Evolutionary conservation across 1,140 invertebrate species (phyloP).

Genomic region (Vanessa tameamea): DNA sequence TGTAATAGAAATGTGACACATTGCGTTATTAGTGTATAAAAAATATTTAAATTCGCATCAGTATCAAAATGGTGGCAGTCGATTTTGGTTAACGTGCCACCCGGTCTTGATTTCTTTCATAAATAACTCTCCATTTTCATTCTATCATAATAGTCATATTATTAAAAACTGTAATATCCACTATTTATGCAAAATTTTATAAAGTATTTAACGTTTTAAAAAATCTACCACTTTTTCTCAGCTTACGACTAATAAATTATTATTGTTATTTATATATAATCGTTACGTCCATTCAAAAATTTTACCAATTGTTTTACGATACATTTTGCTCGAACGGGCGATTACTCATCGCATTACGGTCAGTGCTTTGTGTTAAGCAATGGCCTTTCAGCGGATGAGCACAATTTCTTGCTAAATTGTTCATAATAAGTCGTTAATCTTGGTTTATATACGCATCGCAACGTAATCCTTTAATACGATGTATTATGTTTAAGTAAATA

Average conservation of each 20-base stretch:
- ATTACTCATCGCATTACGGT: slow-evolving; percentile 23
- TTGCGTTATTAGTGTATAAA: background rate
- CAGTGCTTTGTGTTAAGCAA: slow-evolving; percentile 19
- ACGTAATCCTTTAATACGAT: slow-evolving; percentile 27
- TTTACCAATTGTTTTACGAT: background rate
- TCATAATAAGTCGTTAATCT: slow-evolving; percentile 35
- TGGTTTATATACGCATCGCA: slow-evolving; percentile 23
- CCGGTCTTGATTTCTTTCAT: no score
- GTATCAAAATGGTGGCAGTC: background rate
- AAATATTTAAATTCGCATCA: background rate
- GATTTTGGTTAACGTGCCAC: no score
- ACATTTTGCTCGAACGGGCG: background rate
- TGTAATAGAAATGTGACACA: slow-evolving; percentile 41
- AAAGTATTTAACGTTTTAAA: no score
- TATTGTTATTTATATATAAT: no score
- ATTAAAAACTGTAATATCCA: no score
- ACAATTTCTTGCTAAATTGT: slow-evolving; percentile 34
- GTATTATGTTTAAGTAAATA: background rate
- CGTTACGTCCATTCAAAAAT: background rate
- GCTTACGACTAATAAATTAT: no score
- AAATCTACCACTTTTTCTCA: no score
- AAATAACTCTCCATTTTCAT: no score
- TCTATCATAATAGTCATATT: no score
- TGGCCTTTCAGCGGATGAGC: slow-evolving; percentile 31
- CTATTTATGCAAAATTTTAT: no score